These are phyloP conservation scores for Zeus faber DNA, from an alignment of 2,113 vertebrate species.

Conservation along the genomic window DNA sequence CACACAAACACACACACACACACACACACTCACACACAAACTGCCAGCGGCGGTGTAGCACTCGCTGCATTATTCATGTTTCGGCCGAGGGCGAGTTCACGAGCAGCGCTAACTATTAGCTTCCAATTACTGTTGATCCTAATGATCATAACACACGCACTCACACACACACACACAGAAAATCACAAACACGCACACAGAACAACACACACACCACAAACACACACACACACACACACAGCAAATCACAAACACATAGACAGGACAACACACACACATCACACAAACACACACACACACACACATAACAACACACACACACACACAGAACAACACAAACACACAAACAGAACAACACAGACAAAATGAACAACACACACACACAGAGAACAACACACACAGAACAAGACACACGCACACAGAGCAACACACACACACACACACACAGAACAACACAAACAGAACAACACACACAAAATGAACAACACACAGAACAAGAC, in stretches of 20 bases:
- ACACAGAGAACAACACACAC: no score
- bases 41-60: slow-evolving; percentile 35
- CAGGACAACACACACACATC: no score
- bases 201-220: slow-evolving; percentile 16
- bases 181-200: slow-evolving; percentile 14
- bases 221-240: no score
- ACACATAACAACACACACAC: slow-evolving; percentile 17
- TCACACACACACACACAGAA: not conserved
- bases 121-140: slow-evolving; percentile 86
- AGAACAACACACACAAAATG: no score
- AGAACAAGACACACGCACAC: no score
- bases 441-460: not conserved
- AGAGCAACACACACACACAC: no score
- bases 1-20: slow-evolving; percentile 72
- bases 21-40: slow-evolving; percentile 71
- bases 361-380: no score
- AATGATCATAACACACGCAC: slow-evolving; percentile 40
- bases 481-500: not conserved
- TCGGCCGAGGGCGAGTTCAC: slow-evolving; percentile 87
- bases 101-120: slow-evolving; percentile 87
- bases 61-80: slow-evolving; percentile 84
- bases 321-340: no score
- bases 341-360: no score
- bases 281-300: slow-evolving; percentile 28
- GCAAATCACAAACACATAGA: no score